A percentile compares a stretch with the other conserved stretches of the same genome.
Conservation (phyloP, 2,113 vertebrate genomes). For the Mesembrinibis cayennensis region DNA sequence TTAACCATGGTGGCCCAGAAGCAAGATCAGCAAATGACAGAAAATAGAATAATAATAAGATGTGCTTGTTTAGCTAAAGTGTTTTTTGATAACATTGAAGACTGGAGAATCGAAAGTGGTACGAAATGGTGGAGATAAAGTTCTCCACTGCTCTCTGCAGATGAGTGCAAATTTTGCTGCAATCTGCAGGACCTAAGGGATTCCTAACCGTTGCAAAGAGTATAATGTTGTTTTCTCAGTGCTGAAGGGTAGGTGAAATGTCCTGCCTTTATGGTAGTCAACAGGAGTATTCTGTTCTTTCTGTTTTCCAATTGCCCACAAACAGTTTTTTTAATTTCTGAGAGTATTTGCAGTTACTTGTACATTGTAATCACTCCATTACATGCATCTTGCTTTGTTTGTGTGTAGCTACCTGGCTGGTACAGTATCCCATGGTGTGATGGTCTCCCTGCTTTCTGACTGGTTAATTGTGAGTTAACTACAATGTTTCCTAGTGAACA, state of each 20-base stretch:
- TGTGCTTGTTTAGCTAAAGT: background rate
- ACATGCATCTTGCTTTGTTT: background rate
- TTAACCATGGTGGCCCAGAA: background rate
- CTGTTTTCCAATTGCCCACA: background rate
- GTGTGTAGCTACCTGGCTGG: background rate
- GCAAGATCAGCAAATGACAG: background rate
- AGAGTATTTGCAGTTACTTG: background rate
- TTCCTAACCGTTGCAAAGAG: background rate
- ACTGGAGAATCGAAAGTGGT: background rate
- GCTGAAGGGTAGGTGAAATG: background rate
- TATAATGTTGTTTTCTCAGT: background rate
- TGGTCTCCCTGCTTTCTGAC: background rate
- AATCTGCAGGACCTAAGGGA: background rate
- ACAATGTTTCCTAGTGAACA: background rate
- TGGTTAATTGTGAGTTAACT: background rate
- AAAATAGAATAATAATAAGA: background rate
- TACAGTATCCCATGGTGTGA: no score
- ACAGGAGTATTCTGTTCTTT: background rate
- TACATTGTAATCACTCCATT: background rate
- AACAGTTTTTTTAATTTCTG: background rate
- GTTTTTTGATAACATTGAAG: background rate
- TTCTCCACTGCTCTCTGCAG: background rate
- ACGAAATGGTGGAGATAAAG: background rate
- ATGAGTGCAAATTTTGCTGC: background rate
- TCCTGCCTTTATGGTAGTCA: background rate